Percentiles rank a stretch among this genome's conserved stretches.
phyloP scores from a whole-genome alignment of 2,888 invertebrate species.

The Conchocele bisecta region DNA sequence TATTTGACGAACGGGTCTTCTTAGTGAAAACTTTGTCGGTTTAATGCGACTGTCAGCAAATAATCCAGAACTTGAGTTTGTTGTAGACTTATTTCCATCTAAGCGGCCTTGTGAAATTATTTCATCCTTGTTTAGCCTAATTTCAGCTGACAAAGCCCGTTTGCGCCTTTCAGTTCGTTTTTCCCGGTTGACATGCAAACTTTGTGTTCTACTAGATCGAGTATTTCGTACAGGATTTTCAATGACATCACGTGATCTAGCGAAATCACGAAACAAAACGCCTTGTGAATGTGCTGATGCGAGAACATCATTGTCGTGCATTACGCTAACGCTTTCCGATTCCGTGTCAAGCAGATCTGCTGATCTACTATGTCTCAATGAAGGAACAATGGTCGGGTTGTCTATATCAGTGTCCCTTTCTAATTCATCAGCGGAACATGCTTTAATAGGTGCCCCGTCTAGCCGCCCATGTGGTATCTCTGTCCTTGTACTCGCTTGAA shows the following conservation, averaged over 20 bases:
- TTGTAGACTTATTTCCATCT: conserved; percentile 3
- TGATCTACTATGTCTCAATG: conserved; percentile 36
- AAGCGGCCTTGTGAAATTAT: conserved; percentile 1
- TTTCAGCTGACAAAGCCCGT: conserved; percentile 47
- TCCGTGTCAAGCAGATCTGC: conserved; percentile 31
- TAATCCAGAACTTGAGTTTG: conserved; percentile 34
- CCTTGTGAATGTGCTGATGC: conserved; percentile 10
- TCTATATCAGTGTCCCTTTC: too few species aligned
- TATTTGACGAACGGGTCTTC: conserved; percentile 38
- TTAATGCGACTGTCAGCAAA: conserved; percentile 35
- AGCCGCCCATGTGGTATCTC: conserved; percentile 24
- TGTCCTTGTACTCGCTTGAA: not conserved
- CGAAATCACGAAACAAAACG: conserved; percentile 14
- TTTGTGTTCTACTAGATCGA: conserved; percentile 20
- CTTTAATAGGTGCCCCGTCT: not conserved
- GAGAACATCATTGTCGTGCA: too few species aligned
- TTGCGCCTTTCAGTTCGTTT: conserved; percentile 39
- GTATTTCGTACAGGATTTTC: conserved; percentile 5
- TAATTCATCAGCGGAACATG: too few species aligned
- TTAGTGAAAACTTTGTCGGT: conserved; percentile 55
- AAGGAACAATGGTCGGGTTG: too few species aligned
- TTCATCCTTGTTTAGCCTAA: conserved; percentile 35
- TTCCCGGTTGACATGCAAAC: conserved; percentile 20
- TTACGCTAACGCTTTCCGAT: too few species aligned
- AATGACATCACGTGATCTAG: conserved; percentile 27